These are phyloP conservation scores for Sarcophaga variegata DNA, from an alignment of 2,888 invertebrate genomes.

Conservation along the genomic window DNA sequence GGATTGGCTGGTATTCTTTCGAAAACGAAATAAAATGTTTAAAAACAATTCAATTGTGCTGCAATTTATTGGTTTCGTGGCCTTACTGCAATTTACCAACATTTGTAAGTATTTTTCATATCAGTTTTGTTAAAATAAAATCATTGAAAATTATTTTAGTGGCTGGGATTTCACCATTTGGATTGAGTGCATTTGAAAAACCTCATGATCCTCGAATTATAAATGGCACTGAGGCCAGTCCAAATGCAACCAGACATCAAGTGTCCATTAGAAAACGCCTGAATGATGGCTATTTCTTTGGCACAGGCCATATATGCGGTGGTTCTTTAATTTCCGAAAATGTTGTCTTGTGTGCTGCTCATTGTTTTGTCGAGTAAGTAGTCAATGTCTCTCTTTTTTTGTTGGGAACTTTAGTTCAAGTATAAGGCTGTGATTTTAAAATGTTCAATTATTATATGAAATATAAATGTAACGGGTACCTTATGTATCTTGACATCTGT, in stretches of 20 bases:
- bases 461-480: too few relatives aligned
- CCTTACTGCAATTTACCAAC: background rate
- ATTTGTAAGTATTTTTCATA: conserved; percentile 12
- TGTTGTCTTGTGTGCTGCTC: conserved; percentile 78
- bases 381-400: too few relatives aligned
- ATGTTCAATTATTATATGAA: too few relatives aligned
- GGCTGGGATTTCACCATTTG: background rate
- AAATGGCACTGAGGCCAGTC: conserved; percentile 67
- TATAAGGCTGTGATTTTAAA: too few relatives aligned
- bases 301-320: conserved; percentile 79
- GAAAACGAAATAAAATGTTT: background rate
- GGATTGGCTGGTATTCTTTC: background rate
- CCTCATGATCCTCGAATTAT: conserved; percentile 64
- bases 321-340: conserved; percentile 75
- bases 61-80: background rate
- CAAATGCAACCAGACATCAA: conserved; percentile 75
- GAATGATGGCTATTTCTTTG: conserved; percentile 76
- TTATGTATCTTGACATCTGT: too few relatives aligned
- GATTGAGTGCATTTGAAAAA: background rate
- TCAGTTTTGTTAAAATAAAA: background rate
- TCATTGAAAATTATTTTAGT: conserved; percentile 13
- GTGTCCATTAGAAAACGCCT: conserved; percentile 74
- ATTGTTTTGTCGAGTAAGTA: conserved; percentile 79
- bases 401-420: too few relatives aligned
- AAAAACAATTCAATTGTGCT: background rate